Base-by-base conservation (phyloP, 2,797 vertebrate species). In the Channallabes apus region DNA sequence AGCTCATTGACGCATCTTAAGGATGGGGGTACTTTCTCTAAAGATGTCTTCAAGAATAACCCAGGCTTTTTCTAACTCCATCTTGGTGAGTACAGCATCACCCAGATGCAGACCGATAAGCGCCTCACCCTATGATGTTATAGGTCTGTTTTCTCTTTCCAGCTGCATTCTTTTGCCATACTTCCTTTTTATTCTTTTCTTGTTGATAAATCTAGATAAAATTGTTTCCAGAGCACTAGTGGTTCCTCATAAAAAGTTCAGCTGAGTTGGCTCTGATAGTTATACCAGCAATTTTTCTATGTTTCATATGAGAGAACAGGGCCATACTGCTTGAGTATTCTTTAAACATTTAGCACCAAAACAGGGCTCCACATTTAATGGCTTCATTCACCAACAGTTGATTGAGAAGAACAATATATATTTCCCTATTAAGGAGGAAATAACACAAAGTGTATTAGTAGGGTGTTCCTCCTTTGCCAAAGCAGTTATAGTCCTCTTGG, bases 211-310 rank as follows among this genome's bases (percentile, higher is more conserved):
- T 80, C 38, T 51, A 51, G 4, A 61, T 65, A 38, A 65, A 80
- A 80, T 51, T 22, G 78, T 65, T 80, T 80, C 78, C 78, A 80
- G 61, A 80, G 41, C 3, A 80, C 78, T 65, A 46, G 77, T 80
- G 35, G 14, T 80, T 80, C 59, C 59, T 80, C 59, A 17, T 59
- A 78, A 77, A 24, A 79, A 24, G 32, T 64, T 64, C 15, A 65
- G 61, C n/a, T 46, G 38, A 17, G 61, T 2, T 80, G 61, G 62
- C 61, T 65, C 24, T 65, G 24, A 18, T 51, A 80, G 7, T n/a
- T 79, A 41, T 35, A 62, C 77, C 12, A 46, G 61, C 8, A 65
- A 24, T 29, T 51, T 15, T 8, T 64, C 61, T 20, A 65, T 46
- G n/a, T 29, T 65, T 20, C 38, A 65, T 46, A 1, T 65, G 61